Conservation (phyloP, 1,140 invertebrate species). For the Calliopsis andreniformis region DNA sequence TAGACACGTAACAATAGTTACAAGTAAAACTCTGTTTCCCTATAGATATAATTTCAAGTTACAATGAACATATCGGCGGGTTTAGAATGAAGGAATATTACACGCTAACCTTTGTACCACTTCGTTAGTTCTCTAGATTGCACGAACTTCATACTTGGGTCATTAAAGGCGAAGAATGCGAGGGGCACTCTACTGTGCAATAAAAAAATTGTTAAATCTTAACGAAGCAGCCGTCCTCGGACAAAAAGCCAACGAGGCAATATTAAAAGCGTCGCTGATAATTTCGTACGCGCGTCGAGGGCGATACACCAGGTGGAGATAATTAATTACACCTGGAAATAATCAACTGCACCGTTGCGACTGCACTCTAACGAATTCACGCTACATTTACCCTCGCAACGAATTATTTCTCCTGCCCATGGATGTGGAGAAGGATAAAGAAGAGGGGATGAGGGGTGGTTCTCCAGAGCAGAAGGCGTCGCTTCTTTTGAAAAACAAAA, state of each 20-base stretch:
- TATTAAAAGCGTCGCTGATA: constrained; percentile 11
- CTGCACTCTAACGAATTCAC: constrained; percentile 45
- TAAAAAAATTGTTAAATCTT: background rate
- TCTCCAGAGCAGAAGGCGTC: background rate
- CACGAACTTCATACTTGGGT: too few species aligned
- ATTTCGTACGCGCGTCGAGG: constrained; percentile 10
- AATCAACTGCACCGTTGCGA: constrained; percentile 46
- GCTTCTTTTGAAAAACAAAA: constrained; percentile 37
- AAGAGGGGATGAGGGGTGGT: background rate
- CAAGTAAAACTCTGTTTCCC: too few species aligned
- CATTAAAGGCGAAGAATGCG: background rate
- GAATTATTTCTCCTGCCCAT: constrained; percentile 33
- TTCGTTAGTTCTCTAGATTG: too few species aligned
- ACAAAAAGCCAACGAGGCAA: background rate
- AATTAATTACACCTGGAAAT: constrained; percentile 50
- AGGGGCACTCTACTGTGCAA: background rate
- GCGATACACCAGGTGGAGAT: constrained; percentile 31
- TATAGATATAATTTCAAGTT: too few species aligned
- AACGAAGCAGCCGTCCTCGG: too few species aligned
- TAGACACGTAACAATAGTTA: too few species aligned
- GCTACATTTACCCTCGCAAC: constrained; percentile 43
- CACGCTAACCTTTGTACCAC: too few species aligned
- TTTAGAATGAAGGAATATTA: too few species aligned
- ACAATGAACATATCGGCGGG: too few species aligned
- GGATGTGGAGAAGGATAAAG: background rate